phyloP scores from a whole-genome alignment of 2,888 invertebrate species.

The Chaetogeoica ovagalla region DNA sequence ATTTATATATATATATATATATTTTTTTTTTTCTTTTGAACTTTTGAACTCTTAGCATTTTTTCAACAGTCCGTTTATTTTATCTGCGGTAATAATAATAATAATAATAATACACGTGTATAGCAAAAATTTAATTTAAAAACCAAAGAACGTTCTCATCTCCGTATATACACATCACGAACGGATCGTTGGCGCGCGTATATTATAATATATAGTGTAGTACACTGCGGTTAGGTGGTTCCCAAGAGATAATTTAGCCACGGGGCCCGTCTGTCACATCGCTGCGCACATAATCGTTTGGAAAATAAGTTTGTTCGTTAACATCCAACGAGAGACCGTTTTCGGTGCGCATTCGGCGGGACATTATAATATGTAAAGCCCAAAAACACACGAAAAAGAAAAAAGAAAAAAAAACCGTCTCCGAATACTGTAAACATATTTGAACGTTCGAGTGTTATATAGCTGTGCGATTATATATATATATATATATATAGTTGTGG shows the following conservation, averaged over 20 bases:
- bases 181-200: not conserved
- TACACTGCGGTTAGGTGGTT: not conserved
- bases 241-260: conserved; percentile 26
- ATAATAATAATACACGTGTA: not conserved
- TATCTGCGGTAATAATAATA: not conserved
- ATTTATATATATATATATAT: too few relatives aligned
- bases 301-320: conserved; percentile 1
- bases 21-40: not conserved
- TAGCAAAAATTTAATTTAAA: not conserved
- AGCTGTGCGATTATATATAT: too few relatives aligned
- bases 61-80: not conserved
- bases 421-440: too few relatives aligned
- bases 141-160: not conserved
- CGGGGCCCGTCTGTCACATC: conserved; percentile 6
- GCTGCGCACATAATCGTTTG: conserved; percentile 21
- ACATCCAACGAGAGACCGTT: not conserved
- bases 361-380: too few relatives aligned
- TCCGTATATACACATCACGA: not conserved
- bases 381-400: too few relatives aligned
- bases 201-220: too few relatives aligned
- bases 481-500: too few relatives aligned
- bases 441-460: too few relatives aligned
- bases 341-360: not conserved
- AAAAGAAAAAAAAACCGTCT: too few relatives aligned
- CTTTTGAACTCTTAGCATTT: not conserved